Evolutionary conservation across 2,113 vertebrate genomes (phyloP).

Genomic region (Lampris incognitus): DNA sequence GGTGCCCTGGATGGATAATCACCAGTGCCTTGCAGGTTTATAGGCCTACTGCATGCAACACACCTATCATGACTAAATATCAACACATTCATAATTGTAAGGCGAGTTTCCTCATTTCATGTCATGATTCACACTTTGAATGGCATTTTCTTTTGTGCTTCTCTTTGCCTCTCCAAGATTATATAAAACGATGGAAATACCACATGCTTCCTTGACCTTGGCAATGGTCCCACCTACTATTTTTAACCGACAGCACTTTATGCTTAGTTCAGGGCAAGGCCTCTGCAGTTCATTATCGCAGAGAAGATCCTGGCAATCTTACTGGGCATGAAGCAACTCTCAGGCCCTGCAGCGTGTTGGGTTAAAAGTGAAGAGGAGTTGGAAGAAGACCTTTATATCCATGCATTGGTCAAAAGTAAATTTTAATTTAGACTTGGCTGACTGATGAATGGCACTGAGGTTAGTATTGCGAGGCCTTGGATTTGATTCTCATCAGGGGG

Average conservation of each 20-base stretch:
- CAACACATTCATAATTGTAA: constrained; percentile 19
- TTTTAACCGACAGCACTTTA: constrained; percentile 60
- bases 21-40: constrained; percentile 41
- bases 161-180: constrained; percentile 20
- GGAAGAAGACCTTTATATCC: constrained; percentile 48
- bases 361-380: constrained; percentile 58
- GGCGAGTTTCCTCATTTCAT: constrained; percentile 42
- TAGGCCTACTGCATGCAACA: constrained; percentile 34
- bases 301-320: constrained; percentile 65
- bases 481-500: neutral
- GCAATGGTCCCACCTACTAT: constrained; percentile 42
- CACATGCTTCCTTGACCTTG: constrained; percentile 32
- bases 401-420: constrained; percentile 32
- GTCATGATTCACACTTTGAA: constrained; percentile 56
- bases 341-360: constrained; percentile 56
- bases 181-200: constrained; percentile 50
- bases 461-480: neutral
- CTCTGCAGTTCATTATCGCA: constrained; percentile 66
- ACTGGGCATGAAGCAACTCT: constrained; percentile 53
- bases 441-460: neutral
- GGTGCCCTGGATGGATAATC: constrained; percentile 46
- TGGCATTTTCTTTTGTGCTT: constrained; percentile 50
- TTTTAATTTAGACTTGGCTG: neutral
- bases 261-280: constrained; percentile 50
- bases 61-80: constrained; percentile 73